Evolutionary conservation across 2,797 vertebrate genomes (phyloP).

Genomic region (Schizopygopsis malacanthus): DNA sequence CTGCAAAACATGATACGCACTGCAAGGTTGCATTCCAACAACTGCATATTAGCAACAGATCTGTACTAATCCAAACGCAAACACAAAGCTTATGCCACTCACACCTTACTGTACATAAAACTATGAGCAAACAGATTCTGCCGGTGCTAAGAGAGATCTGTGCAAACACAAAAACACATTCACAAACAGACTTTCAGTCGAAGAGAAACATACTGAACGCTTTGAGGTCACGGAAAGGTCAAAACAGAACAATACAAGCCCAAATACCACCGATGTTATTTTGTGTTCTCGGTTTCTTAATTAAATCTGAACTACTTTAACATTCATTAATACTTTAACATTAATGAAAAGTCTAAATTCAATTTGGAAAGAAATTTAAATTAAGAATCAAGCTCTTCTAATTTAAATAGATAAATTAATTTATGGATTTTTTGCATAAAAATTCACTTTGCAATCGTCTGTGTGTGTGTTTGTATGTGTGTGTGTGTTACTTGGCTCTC

Average conservation of each 20-base stretch:
- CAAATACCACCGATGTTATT: not conserved
- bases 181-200: not conserved
- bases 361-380: not conserved
- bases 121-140: constrained; percentile 8
- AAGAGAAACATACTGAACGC: not conserved
- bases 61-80: constrained; percentile 25
- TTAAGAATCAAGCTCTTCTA: not conserved
- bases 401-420: not conserved
- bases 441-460: not conserved
- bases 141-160: not conserved
- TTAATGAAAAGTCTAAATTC: not conserved
- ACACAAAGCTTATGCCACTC: constrained; percentile 22
- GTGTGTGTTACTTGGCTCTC: not conserved
- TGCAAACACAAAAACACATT: constrained; percentile 9
- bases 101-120: constrained; percentile 1
- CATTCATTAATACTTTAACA: not conserved
- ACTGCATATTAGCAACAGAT: not conserved
- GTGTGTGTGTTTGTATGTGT: no score
- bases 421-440: not conserved
- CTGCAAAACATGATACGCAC: not conserved
- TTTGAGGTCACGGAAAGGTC: not conserved
- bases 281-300: not conserved
- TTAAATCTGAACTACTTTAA: not conserved
- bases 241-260: not conserved
- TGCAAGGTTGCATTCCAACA: not conserved